These are phyloP conservation scores for Phortica variegata DNA, from an alignment of 1,140 invertebrate species.

Conservation along the genomic window DNA sequence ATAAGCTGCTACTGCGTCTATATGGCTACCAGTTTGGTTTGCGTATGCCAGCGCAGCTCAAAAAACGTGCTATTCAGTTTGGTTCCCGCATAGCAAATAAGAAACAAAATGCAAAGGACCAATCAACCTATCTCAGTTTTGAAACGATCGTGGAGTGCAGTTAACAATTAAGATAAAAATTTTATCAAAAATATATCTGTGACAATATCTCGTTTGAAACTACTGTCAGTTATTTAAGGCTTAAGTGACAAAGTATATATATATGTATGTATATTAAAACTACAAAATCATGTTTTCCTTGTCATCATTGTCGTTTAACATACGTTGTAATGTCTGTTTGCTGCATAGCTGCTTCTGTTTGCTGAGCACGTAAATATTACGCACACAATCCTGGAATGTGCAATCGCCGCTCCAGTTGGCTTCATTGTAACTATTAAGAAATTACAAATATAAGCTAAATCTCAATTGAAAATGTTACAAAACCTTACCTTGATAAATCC, in stretches of 20 bases:
- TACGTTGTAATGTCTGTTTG: conserved; percentile 24
- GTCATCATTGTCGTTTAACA: conserved; percentile 31
- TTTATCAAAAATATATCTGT: no score
- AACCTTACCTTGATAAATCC: conserved; percentile 27
- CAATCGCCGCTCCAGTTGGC: conserved; percentile 28
- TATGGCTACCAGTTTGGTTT: conserved; percentile 74
- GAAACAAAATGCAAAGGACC: conserved; percentile 84
- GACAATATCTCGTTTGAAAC: no score
- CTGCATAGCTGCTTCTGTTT: conserved; percentile 28
- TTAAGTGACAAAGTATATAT: background rate
- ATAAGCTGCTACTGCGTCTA: conserved; percentile 88
- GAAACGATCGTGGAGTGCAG: no score
- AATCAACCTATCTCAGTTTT: conserved; percentile 61
- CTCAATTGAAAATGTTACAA: background rate
- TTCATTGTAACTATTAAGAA: conserved; percentile 26
- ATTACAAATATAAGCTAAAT: background rate
- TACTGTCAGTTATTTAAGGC: no score
- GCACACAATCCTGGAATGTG: conserved; percentile 23
- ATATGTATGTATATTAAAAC: background rate
- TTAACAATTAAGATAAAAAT: no score
- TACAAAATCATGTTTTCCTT: conserved; percentile 34
- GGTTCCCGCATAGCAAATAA: conserved; percentile 93
- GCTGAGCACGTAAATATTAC: conserved; percentile 20
- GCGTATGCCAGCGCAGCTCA: conserved; percentile 65
- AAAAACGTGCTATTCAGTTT: conserved; percentile 96